Evolutionary conservation across 2,797 vertebrate species (phyloP), one percentile per base, ranked within the genome.

Genomic region (Nothura maculosa): DNA sequence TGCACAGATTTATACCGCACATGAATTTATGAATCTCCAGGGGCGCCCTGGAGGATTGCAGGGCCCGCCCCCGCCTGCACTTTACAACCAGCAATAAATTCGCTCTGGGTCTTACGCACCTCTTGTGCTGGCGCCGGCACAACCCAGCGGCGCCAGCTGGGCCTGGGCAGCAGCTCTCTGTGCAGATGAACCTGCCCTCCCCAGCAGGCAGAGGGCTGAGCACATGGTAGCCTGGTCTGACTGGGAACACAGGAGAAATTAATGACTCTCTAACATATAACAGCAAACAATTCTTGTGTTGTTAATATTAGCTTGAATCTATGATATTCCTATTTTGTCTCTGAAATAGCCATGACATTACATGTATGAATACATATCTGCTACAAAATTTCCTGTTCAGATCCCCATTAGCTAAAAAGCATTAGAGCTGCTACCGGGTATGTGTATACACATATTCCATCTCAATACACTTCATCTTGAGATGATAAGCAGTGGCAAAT

Each of bases 401-500:
- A 75, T 15, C 18, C 15, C 81, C 60, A 72, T 10, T 69, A 68
- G 16, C 19, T 57, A 61, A 63, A 12, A 63, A 58, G 30, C 21
- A 52, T 4, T 2, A 40, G 48, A 43, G 40, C 45, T 0, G 0
- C 14, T 38, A 50, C 45, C 54, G 55, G 50, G 67, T 2, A 2
- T 32, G 32, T 22, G 20, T 4, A 17, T 4, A 6, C n/a, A n/a
- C 13, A 25, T 68, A 3, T 38, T 54, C 54, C 48, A 27, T 27
- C 17, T 57, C 47, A 50, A 24, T 8, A 27, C 9, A 10, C 27
- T 7, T 42, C 19, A 30, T 14, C 25, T 25, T 6, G 30, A 79
- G 14, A 15, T 40, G 21, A 50, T 8, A 25, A 73, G 21, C 52
- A 89, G n/a, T 42, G 87, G 34, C 73, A 61, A 32, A 45, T 69